phyloP scores from a whole-genome alignment of 2,888 invertebrate species.

The Gymnoscelis rufifasciata region DNA sequence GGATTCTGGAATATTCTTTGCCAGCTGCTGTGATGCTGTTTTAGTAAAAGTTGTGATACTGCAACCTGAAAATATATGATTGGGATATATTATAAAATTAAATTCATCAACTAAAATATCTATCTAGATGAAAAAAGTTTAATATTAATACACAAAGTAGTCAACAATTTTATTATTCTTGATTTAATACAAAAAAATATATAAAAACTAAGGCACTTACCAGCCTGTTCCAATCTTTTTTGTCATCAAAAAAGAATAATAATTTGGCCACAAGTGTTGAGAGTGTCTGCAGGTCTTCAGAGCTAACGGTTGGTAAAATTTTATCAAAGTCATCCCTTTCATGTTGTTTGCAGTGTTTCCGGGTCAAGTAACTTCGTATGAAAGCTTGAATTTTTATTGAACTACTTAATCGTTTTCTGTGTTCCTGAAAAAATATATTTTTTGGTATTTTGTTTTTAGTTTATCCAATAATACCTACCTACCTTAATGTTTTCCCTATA shows the following conservation, averaged over 20 bases:
- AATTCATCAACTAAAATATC: too few relatives aligned
- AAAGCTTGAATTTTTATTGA: conserved; percentile 90
- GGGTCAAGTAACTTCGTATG: conserved; percentile 85
- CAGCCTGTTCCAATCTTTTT: conserved; percentile 77
- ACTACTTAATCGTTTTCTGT: conserved; percentile 85
- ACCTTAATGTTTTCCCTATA: too few relatives aligned
- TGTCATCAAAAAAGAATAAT: conserved; percentile 86
- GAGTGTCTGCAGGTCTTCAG: conserved; percentile 70
- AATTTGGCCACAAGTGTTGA: conserved; percentile 82
- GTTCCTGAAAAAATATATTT: conserved; percentile 68
- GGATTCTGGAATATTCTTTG: conserved; percentile 58
- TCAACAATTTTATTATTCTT: too few relatives aligned
- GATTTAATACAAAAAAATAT: too few relatives aligned
- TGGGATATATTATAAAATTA: too few relatives aligned
- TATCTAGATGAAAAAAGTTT: too few relatives aligned
- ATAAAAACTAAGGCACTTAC: too few relatives aligned
- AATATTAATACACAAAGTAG: too few relatives aligned
- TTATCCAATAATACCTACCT: too few relatives aligned
- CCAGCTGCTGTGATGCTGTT: conserved; percentile 53
- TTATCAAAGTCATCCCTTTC: conserved; percentile 86
- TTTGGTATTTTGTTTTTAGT: background rate
- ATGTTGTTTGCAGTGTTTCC: conserved; percentile 82
- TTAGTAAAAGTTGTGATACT: conserved; percentile 75
- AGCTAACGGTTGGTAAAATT: conserved; percentile 66
- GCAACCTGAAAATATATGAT: too few relatives aligned